phyloP scores from a whole-genome alignment of 2,113 vertebrate species.

The Laticauda laticaudata region DNA sequence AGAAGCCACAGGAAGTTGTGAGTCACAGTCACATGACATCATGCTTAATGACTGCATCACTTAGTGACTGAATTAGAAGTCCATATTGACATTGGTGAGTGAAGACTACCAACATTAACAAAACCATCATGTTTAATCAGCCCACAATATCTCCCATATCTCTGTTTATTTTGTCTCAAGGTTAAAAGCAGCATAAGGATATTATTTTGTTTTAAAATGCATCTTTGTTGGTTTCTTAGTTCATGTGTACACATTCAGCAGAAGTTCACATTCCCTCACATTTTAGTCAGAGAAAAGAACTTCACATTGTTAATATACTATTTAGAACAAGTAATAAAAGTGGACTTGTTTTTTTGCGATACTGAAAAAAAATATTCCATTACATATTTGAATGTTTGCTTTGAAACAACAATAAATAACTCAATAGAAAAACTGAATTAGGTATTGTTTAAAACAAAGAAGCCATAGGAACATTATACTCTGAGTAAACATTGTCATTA shows the following conservation, averaged over 20 bases:
- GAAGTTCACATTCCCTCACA: not conserved
- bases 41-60: not conserved
- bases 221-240: not conserved
- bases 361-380: not conserved
- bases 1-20: not conserved
- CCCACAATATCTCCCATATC: not conserved
- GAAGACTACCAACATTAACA: not conserved
- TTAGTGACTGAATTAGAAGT: not conserved
- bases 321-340: not conserved
- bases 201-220: not conserved
- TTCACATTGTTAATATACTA: not conserved
- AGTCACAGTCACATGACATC: not conserved
- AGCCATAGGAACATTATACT: not conserved
- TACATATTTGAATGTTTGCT: not conserved
- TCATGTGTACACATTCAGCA: not conserved
- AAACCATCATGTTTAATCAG: not conserved
- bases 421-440: not conserved
- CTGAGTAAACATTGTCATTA: not conserved
- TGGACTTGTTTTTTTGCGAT: not conserved
- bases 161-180: not conserved
- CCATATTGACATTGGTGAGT: not conserved
- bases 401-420: not conserved
- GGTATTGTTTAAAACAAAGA: not conserved
- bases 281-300: not conserved
- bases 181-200: not conserved